phyloP scores from a whole-genome alignment of 2,113 vertebrate genomes.

The Donacobius atricapilla region DNA sequence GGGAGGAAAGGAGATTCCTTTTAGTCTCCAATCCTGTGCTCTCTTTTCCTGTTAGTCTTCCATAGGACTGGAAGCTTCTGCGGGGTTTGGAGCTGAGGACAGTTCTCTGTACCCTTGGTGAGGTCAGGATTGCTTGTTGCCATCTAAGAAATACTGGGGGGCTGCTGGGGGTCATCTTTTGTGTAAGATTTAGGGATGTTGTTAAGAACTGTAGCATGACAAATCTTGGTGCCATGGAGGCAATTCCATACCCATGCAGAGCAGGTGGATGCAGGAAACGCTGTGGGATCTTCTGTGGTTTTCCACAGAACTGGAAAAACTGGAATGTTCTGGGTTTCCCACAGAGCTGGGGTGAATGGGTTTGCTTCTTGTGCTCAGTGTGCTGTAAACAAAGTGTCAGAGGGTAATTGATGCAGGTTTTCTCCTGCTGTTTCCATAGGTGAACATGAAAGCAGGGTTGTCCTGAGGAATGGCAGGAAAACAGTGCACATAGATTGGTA shows the following conservation, averaged over 20 bases:
- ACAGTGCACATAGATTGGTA: neutral
- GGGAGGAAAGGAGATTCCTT: neutral
- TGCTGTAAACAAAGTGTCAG: neutral
- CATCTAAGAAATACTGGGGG: neutral
- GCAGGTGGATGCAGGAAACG: neutral
- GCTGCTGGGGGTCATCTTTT: neutral
- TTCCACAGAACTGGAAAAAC: neutral
- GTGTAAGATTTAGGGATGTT: neutral
- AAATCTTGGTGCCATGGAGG: accelerated
- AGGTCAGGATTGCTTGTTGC: neutral
- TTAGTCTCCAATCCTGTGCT: neutral
- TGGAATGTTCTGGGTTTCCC: neutral
- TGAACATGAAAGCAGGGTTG: neutral
- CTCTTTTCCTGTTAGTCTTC: neutral
- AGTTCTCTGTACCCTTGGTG: neutral
- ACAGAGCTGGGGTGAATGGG: accelerated
- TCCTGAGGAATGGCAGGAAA: neutral
- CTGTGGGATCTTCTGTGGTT: accelerated
- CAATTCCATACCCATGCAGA: accelerated
- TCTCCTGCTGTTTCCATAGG: neutral
- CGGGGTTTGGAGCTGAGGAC: neutral
- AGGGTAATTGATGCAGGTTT: neutral
- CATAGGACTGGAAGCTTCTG: neutral
- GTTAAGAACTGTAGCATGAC: accelerated
- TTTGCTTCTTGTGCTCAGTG: neutral